Base-by-base conservation (phyloP, 2,888 invertebrate genomes). In the Psococerastis gibbosa region DNA sequence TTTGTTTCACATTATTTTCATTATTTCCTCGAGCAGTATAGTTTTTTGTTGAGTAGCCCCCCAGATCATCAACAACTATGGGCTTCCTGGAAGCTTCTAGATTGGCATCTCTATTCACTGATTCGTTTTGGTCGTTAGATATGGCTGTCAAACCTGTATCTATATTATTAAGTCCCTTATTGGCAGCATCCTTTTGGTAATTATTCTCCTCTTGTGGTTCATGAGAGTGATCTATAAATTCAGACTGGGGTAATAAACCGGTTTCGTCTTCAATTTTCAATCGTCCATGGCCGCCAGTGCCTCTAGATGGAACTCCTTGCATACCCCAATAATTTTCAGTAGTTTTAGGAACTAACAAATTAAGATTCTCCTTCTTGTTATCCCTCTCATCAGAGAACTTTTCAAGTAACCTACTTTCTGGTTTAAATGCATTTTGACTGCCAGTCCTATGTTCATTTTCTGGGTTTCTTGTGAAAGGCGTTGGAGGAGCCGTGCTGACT, bases 381-480 rank as follows among this genome's bases (percentile, higher is more conserved):
- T 9, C 27, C 27, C 6, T 9, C 8, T 11, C 11, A 27, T 27
- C 27, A 6, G 27, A 6, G 11, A 27, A 27, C 27, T 27, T 6
- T 9, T 27, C 11, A 6, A 6, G 6, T 27, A 11, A 27, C 8
- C 27, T 6, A 9, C 6, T 27, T 11, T 27, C 27, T 27, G 27
- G 27, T 11, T 11, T 27, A 27, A 27, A 27, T 9, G 27, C 11
- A 11, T 9, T 6, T 27, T 11, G 27, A 11, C 27, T 27, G 6
- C 20, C 20, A 38, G n/a, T 38, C 5, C 38, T 15, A 13, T 38
- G 13, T 22, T 38, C 38, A 22, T 38, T 38, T 38, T 38, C 38
- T 13, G 38, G 38, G 20, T 38, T 38, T 22, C 38, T 16, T n/a
- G 20, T 20, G 20, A 38, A 38, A 38, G 38, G 38, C 5, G 38